These are phyloP conservation scores for Drosophila meridiana DNA, from an alignment of 2,888 invertebrate genomes.

Conservation along the genomic window DNA sequence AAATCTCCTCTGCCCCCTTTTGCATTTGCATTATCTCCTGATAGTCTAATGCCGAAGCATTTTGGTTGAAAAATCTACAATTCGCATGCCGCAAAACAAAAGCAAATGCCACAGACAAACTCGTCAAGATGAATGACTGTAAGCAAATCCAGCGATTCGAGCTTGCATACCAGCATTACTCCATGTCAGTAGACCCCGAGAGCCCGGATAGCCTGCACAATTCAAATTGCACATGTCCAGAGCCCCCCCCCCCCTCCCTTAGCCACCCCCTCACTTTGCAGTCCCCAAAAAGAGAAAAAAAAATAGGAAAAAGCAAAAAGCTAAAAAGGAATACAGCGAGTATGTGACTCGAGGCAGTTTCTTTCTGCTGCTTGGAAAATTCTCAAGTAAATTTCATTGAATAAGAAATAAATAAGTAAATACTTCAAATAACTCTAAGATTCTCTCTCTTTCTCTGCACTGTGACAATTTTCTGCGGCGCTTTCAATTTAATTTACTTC, in stretches of 20 bases:
- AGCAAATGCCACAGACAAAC: conserved; percentile 53
- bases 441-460: conserved; percentile 14
- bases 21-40: conserved; percentile 58
- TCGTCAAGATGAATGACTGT: conserved; percentile 62
- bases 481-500: conserved; percentile 43
- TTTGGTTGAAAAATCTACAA: conserved; percentile 71
- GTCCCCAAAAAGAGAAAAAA: conserved; percentile 8
- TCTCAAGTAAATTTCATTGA: conserved; percentile 73
- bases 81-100: conserved; percentile 74
- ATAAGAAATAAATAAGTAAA: conserved; percentile 80
- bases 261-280: not conserved
- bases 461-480: conserved; percentile 57
- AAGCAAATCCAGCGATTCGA: conserved; percentile 56
- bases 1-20: conserved; percentile 5
- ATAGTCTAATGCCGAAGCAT: conserved; percentile 68
- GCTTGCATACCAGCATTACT: conserved; percentile 72
- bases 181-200: conserved; percentile 65
- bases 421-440: conserved; percentile 66
- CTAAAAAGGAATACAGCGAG: conserved; percentile 18
- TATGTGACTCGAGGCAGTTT: conserved; percentile 42
- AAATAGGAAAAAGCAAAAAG: not conserved
- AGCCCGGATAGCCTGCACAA: conserved; percentile 47
- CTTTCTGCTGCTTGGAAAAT: conserved; percentile 54
- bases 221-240: conserved; percentile 71
- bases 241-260: too few relatives aligned